Conservation (phyloP, 2,797 vertebrate species). For the Australoheros facetus region DNA sequence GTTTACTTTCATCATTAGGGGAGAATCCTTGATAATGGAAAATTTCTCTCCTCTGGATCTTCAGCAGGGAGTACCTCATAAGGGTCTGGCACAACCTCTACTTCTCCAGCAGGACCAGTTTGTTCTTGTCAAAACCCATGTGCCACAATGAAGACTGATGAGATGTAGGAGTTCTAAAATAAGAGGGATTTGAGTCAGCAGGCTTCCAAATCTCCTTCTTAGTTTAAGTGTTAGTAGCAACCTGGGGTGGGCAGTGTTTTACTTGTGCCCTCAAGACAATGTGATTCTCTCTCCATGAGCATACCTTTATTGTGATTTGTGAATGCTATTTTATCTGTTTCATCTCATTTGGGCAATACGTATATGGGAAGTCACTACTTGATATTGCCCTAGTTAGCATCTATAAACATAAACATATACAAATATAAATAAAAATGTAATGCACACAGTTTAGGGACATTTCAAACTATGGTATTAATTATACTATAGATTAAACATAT, state of each 20-base stretch:
- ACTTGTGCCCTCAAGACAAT: neutral
- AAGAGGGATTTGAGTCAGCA: constrained; percentile 62
- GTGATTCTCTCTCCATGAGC: constrained; percentile 4
- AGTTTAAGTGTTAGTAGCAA: constrained; percentile 32
- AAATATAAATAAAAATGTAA: neutral
- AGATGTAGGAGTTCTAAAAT: constrained; percentile 58
- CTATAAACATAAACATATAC: neutral
- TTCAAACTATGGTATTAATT: neutral
- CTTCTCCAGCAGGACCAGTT: constrained; percentile 54
- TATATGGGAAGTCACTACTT: neutral
- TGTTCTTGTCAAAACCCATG: constrained; percentile 63
- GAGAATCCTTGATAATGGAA: constrained; percentile 67
- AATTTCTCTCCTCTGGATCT: constrained; percentile 61
- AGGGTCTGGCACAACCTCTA: constrained; percentile 56
- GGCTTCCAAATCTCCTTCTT: constrained; percentile 41
- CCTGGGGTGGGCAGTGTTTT: constrained; percentile 13
- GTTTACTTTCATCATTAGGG: constrained; percentile 76
- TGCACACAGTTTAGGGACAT: neutral
- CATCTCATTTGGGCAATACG: neutral
- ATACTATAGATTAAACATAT: neutral
- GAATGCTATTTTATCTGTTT: neutral
- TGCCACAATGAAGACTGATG: constrained; percentile 46
- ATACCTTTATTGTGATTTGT: neutral
- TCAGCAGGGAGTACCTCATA: constrained; percentile 56
- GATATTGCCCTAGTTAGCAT: neutral